Evolutionary conservation across 2,888 invertebrate species (phyloP).

Genomic region (Myopa tessellatipennis): DNA sequence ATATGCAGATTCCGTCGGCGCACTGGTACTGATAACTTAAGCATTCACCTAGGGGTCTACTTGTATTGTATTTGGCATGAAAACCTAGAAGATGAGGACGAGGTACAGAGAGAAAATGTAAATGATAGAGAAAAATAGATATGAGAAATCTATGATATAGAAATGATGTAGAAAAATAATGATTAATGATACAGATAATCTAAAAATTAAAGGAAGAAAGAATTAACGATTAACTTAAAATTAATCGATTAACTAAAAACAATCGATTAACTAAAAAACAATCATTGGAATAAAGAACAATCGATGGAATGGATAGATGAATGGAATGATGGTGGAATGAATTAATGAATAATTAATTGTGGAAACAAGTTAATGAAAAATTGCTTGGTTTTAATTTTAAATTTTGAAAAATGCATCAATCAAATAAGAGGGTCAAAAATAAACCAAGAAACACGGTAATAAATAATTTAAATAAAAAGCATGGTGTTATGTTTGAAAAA

Average conservation of each 20-base stretch:
- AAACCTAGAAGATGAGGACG: conserved; percentile 52
- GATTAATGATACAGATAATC: not conserved
- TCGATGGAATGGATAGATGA: no score
- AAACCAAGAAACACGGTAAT: no score
- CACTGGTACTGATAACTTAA: conserved; percentile 73
- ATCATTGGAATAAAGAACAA: no score
- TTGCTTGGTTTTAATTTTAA: no score
- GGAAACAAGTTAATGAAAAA: no score
- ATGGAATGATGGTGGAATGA: no score
- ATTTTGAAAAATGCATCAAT: no score
- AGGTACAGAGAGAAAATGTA: conserved; percentile 10
- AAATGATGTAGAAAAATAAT: conserved; percentile 8
- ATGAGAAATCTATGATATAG: conserved; percentile 7
- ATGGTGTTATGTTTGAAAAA: no score
- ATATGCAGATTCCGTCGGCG: conserved; percentile 75
- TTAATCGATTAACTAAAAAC: not conserved
- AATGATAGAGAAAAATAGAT: conserved; percentile 25
- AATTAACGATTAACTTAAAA: not conserved
- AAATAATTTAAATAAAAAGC: no score
- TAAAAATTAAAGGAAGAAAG: not conserved
- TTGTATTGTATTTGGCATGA: conserved; percentile 63
- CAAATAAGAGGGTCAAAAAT: no score
- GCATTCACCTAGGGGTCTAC: conserved; percentile 61
- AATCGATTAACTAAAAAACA: not conserved
- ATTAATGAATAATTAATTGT: no score